Conservation (phyloP, 2,888 invertebrate species). For the Exephanes ischioxanthus region DNA sequence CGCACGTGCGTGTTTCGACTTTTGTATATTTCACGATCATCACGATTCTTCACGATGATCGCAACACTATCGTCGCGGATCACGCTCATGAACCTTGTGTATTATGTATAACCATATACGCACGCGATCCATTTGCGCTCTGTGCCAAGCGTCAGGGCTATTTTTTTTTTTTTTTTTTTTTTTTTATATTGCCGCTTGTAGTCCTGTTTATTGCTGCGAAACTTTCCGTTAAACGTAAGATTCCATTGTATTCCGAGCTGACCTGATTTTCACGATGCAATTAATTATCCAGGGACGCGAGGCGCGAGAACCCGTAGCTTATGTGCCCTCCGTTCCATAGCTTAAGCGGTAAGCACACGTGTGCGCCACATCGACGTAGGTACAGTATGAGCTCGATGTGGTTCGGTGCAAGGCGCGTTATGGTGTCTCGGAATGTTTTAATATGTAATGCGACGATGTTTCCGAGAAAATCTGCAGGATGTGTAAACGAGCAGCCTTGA, state of each 20-base stretch:
- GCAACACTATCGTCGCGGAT: conserved; percentile 30
- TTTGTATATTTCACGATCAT: conserved; percentile 1
- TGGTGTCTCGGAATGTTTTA: not conserved
- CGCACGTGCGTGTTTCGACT: conserved; percentile 15
- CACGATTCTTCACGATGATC: conserved; percentile 3
- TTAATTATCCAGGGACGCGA: conserved; percentile 60
- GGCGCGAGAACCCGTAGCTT: conserved; percentile 23
- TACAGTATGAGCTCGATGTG: not conserved
- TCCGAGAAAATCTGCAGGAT: not conserved
- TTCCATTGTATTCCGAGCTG: conserved; percentile 62
- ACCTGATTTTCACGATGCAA: conserved; percentile 65
- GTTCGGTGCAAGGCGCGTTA: not conserved
- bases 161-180: conserved; percentile 4
- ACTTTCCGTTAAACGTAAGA: conserved; percentile 15
- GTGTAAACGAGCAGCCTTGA: not conserved
- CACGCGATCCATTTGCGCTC: conserved; percentile 24
- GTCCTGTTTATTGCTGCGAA: conserved; percentile 28
- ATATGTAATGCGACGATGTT: not conserved
- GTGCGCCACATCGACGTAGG: not conserved
- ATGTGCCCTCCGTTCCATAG: conserved; percentile 18
- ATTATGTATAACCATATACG: not conserved
- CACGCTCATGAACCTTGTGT: not conserved
- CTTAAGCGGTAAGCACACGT: conserved; percentile 10
- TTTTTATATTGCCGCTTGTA: not conserved
- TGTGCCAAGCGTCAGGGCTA: conserved; percentile 10